phyloP scores from a whole-genome alignment of 2,888 invertebrate genomes.

The Platycheirus albimanus region DNA sequence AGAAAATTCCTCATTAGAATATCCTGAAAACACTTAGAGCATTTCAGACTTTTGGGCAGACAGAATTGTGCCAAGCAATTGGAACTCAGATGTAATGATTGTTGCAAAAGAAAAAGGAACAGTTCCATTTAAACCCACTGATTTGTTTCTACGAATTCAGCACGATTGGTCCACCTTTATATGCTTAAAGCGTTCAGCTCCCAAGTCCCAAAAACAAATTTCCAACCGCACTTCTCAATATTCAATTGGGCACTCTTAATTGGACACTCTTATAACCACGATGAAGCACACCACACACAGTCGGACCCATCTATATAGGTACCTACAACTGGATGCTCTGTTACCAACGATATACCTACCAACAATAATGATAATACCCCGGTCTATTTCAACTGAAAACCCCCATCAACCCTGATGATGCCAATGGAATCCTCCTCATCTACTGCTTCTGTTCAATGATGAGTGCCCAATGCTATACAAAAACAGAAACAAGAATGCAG shows the following conservation, averaged over 20 bases:
- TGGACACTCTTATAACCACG: constrained; percentile 39
- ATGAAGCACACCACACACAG: constrained; percentile 21
- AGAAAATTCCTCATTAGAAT: too few species aligned
- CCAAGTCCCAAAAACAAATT: too few species aligned
- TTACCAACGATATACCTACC: constrained; percentile 32
- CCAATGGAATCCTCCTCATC: constrained; percentile 50
- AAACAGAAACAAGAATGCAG: constrained; percentile 6
- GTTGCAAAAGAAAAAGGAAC: too few species aligned
- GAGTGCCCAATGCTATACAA: constrained; percentile 28
- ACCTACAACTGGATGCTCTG: constrained; percentile 4
- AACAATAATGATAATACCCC: constrained; percentile 17
- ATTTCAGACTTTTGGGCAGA: too few species aligned
- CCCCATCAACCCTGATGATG: constrained; percentile 12
- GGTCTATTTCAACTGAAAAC: not conserved
- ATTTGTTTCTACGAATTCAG: too few species aligned
- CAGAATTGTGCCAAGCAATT: too few species aligned
- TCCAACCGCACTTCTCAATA: not conserved
- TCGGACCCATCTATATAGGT: too few species aligned
- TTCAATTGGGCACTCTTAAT: constrained; percentile 52
- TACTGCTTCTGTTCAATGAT: constrained; percentile 58
- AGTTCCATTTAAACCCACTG: too few species aligned
- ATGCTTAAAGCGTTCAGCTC: too few species aligned
- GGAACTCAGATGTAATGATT: too few species aligned
- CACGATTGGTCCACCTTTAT: too few species aligned
- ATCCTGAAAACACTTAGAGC: too few species aligned